These are phyloP conservation scores for Sorex maritimensis DNA, from an alignment of 2,797 vertebrate genomes.

Conservation along the genomic window DNA sequence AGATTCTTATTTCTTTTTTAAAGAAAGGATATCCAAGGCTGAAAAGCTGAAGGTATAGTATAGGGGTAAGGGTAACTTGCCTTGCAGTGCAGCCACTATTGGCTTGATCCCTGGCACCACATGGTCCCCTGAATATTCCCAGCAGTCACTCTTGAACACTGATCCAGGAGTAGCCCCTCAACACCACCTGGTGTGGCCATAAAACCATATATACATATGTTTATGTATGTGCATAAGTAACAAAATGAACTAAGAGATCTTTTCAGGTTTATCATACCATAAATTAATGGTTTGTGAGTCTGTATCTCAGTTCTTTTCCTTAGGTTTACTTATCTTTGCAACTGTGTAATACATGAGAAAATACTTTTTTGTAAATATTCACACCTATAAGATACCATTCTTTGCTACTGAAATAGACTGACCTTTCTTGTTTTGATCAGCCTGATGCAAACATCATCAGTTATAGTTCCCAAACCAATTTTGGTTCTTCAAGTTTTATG, in stretches of 20 bases:
- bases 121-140: too few relatives aligned
- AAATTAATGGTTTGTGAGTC: not conserved
- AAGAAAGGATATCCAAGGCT: not conserved
- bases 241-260: not conserved
- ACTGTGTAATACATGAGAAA: not conserved
- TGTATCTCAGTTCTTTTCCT: not conserved
- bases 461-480: conserved; percentile 46
- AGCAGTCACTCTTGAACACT: too few relatives aligned
- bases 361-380: conserved; percentile 16
- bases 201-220: too few relatives aligned
- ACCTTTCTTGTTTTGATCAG: conserved; percentile 8
- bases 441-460: not conserved
- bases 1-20: not conserved
- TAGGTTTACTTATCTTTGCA: conserved; percentile 20
- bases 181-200: too few relatives aligned
- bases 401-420: conserved; percentile 46
- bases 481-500: conserved; percentile 8
- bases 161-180: too few relatives aligned
- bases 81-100: too few relatives aligned
- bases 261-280: conserved; percentile 9
- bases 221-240: too few relatives aligned
- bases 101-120: too few relatives aligned
- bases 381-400: not conserved
- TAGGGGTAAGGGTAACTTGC: too few relatives aligned
- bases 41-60: too few relatives aligned